Base-by-base conservation (phyloP, 2,113 vertebrate species). In the cat (Felis catus) region DNA sequence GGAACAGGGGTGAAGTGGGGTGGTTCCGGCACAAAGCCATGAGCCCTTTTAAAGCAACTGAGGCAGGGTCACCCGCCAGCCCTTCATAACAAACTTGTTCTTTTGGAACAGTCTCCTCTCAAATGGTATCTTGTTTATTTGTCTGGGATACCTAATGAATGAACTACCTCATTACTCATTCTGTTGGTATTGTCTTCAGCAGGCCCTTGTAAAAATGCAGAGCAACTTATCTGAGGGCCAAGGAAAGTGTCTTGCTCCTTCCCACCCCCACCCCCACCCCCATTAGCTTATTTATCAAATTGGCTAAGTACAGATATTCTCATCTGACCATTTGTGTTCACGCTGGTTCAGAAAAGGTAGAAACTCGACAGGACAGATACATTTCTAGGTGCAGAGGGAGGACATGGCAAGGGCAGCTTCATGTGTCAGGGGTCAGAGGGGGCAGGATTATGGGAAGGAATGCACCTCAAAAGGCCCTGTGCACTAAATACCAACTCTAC, bases 351-450 rank as follows among this genome's bases (percentile, higher is more conserved):
- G 66, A 86, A 96, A 91, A 96, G 48, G 71, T 23, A 88, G 94
- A 84, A 74, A 93, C 21, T 79, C 13, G 0, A 65, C 33, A 92
- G 84, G 70, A 78, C 74, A 87, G 74, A 74, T 48, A 78, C 48
- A 78, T 78, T 78, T 48, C 41, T 78, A 48, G 29, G 74, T 31
- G 41, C 41, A 48, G 82, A 73, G 70, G 70, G 73, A 84, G 80
- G 74, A 65, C n/a, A 36, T 78, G 74, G 51, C 97, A 97, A 96
- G 86, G 92, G 61, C 82, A 95, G 91, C 66, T 97, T 82, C 48
- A 6, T 36, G n/a, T 88, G 48, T 66, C 48, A 29, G 63, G 25
- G 41, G 41, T 27, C 55, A 55, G 58, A 79, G 53, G 5, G 27
- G 27, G 39, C 31, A 78, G 61, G 51, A 58, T 36, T 33, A 82